Evolutionary conservation across 2,797 vertebrate species (phyloP).

Genomic region (Natrix natrix): DNA sequence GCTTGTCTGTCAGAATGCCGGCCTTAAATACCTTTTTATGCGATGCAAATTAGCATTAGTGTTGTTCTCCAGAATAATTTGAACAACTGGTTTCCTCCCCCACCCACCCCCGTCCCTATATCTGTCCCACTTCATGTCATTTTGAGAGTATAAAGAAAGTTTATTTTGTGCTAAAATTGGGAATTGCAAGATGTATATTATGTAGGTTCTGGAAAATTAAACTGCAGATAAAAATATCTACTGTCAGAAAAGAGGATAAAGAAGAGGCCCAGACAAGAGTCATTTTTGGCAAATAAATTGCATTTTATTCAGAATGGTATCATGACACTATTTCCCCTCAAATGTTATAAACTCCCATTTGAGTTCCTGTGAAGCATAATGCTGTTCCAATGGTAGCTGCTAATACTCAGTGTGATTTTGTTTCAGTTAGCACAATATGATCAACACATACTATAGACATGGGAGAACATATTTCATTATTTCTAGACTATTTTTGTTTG

Average conservation of each 20-base stretch:
- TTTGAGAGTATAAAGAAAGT: conserved; percentile 53
- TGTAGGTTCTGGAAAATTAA: conserved; percentile 56
- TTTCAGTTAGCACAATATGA: conserved; percentile 37
- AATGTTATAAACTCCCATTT: conserved; percentile 20
- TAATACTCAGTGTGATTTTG: conserved; percentile 38
- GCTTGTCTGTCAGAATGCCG: no score
- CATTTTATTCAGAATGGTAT: conserved; percentile 45
- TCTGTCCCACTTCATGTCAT: conserved; percentile 42
- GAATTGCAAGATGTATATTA: conserved; percentile 49
- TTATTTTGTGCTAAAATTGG: conserved; percentile 59
- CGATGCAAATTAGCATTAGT: no score
- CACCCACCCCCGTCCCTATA: no score
- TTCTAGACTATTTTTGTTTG: conserved; percentile 39
- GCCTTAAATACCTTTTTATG: no score
- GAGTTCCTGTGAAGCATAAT: conserved; percentile 47
- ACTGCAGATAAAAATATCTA: conserved; percentile 59
- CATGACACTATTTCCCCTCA: conserved; percentile 8
- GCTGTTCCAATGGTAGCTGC: conserved; percentile 27
- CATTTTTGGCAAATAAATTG: conserved; percentile 51
- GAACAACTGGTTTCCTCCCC: conserved; percentile 30
- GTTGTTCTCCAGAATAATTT: conserved; percentile 9
- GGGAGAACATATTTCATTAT: conserved; percentile 11
- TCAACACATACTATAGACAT: neutral
- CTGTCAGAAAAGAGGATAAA: conserved; percentile 39
- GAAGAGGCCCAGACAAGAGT: conserved; percentile 43